These are phyloP conservation scores for Microplitis mediator DNA, from an alignment of 1,140 invertebrate genomes.

Conservation along the genomic window DNA sequence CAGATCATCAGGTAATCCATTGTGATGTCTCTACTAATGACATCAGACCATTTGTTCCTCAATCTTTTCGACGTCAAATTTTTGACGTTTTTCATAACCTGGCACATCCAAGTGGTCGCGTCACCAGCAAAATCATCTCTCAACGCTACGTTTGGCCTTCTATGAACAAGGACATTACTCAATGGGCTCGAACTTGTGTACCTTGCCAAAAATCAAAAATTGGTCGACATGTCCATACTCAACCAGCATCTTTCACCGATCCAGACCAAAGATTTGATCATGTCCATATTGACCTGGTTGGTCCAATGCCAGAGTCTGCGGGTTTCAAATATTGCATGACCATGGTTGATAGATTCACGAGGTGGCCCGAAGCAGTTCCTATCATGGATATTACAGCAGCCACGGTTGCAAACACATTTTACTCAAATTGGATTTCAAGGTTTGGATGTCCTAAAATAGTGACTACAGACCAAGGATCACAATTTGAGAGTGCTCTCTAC, in stretches of 20 bases:
- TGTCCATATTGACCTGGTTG: constrained; percentile 62
- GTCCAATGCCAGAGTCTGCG: constrained; percentile 50
- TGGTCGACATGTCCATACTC: constrained; percentile 25
- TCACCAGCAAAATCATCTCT: constrained; percentile 29
- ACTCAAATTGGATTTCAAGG: constrained; percentile 38
- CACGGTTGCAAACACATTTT: constrained; percentile 37
- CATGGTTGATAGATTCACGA: constrained; percentile 55
- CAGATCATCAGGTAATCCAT: too few species aligned
- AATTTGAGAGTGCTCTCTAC: constrained; percentile 36
- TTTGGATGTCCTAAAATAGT: constrained; percentile 41
- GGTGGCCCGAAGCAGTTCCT: constrained; percentile 56
- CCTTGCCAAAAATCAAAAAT: constrained; percentile 44
- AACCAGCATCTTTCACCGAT: background rate
- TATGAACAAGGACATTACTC: constrained; percentile 33
- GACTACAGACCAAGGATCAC: constrained; percentile 42
- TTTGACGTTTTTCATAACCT: too few species aligned
- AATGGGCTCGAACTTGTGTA: constrained; percentile 37
- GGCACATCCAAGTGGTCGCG: constrained; percentile 35
- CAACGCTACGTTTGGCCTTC: constrained; percentile 39
- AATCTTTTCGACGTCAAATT: too few species aligned
- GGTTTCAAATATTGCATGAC: constrained; percentile 54
- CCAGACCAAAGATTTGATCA: constrained; percentile 46
- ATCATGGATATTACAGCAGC: constrained; percentile 35
- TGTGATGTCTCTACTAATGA: too few species aligned
- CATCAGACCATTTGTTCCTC: too few species aligned